A percentile compares a stretch with the other conserved stretches of the same genome.
Conservation (phyloP, 2,113 vertebrate species). For the Nesoenas mayeri region DNA sequence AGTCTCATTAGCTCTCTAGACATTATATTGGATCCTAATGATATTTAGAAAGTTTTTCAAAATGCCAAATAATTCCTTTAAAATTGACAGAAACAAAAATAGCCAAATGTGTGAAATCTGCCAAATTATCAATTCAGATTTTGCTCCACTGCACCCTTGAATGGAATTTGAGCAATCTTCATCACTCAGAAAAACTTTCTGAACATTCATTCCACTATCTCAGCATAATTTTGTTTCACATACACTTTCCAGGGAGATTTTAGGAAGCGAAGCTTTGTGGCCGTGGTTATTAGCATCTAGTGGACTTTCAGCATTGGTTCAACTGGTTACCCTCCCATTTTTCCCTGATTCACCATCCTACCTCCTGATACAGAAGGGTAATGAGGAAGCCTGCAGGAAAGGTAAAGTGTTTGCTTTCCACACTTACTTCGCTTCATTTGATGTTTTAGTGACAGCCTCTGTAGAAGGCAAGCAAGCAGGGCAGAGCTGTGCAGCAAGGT, state of each 20-base stretch:
- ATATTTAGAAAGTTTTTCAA: background rate
- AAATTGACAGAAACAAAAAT: background rate
- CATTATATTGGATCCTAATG: conserved; percentile 22
- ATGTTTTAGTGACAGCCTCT: background rate
- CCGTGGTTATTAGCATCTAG: conserved; percentile 81
- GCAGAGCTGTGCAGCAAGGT: background rate
- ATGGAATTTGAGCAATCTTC: background rate
- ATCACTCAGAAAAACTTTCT: background rate
- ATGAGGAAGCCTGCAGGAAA: conserved; percentile 77
- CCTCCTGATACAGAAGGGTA: conserved; percentile 82
- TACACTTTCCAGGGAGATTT: conserved; percentile 78
- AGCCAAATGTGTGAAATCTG: background rate
- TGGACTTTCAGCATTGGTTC: conserved; percentile 76
- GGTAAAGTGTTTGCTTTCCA: conserved; percentile 65
- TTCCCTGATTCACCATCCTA: conserved; percentile 79
- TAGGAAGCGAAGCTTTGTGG: conserved; percentile 85
- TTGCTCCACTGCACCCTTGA: background rate
- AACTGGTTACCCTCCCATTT: conserved; percentile 73
- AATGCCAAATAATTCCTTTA: background rate
- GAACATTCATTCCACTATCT: background rate
- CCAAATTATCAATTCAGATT: background rate
- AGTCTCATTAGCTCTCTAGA: background rate
- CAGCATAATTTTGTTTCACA: conserved; percentile 6
- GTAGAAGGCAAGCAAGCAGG: background rate
- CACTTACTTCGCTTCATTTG: background rate